These are phyloP conservation scores for Strix occidentalis DNA, from an alignment of 2,797 vertebrate species.

Conservation along the genomic window DNA sequence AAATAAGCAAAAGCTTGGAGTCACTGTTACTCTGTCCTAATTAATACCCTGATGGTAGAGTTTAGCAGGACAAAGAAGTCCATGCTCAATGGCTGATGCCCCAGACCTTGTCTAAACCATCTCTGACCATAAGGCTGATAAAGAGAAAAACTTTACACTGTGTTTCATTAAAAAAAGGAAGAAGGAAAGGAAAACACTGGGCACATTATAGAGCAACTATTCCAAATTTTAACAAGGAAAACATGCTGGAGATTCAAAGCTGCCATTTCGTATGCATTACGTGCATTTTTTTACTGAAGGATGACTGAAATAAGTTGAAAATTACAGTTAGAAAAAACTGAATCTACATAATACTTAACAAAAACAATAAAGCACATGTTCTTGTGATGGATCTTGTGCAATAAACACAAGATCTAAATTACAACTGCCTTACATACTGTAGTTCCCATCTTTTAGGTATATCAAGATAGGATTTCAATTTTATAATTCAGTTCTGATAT, in stretches of 20 bases:
- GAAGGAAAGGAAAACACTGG: background rate
- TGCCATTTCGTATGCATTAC: background rate
- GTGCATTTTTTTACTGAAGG: background rate
- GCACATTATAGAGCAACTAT: background rate
- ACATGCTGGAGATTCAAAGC: background rate
- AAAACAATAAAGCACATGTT: background rate
- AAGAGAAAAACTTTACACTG: background rate
- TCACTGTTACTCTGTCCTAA: background rate
- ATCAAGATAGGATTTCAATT: background rate
- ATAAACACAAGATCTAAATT: background rate
- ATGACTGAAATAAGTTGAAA: background rate
- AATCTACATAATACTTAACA: background rate
- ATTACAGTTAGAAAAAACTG: background rate
- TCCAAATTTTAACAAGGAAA: background rate
- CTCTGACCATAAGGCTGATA: background rate
- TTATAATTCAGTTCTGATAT: background rate
- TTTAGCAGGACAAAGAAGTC: background rate
- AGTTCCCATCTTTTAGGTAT: background rate
- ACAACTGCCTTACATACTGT: background rate
- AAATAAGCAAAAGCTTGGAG: background rate
- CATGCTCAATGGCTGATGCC: background rate
- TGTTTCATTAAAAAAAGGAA: background rate
- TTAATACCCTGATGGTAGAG: background rate
- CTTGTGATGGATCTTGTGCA: background rate
- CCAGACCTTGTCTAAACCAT: background rate